Percentiles rank a stretch among this genome's conserved stretches.
Conservation (phyloP, 2,888 invertebrate species). For the Aphodius granarius region DNA sequence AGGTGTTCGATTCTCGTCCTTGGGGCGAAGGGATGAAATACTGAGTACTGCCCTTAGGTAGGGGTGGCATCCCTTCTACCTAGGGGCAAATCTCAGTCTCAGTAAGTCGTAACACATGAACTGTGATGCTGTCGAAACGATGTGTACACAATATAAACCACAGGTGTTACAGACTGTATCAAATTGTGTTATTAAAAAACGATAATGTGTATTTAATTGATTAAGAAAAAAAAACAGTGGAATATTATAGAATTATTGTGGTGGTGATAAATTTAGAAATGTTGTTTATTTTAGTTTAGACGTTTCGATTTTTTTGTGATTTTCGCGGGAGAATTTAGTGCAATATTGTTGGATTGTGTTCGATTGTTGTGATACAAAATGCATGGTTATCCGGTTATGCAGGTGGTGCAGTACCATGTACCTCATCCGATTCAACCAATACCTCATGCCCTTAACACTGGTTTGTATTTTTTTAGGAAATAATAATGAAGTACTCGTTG, state of each 20-base stretch:
- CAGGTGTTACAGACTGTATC: background rate
- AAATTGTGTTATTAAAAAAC: background rate
- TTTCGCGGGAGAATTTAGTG: constrained; percentile 3
- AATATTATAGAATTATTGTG: background rate
- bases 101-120: background rate
- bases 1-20: background rate
- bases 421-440: constrained; percentile 53
- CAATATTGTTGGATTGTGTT: background rate
- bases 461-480: constrained; percentile 30
- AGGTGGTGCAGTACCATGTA: constrained; percentile 67
- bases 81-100: constrained; percentile 11
- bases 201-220: background rate
- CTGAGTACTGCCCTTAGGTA: background rate
- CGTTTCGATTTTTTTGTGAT: background rate
- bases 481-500: too few species aligned
- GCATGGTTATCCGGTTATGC: constrained; percentile 69
- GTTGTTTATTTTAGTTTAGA: background rate
- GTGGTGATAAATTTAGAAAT: background rate
- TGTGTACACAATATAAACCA: constrained; percentile 5
- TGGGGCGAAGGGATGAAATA: background rate
- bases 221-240: background rate
- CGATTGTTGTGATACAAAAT: constrained; percentile 44
- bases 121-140: background rate
- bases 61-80: constrained; percentile 1
- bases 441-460: constrained; percentile 44